These are phyloP conservation scores for Xyliphius kryptos DNA, from an alignment of 2,113 vertebrate species.

Conservation along the genomic window DNA sequence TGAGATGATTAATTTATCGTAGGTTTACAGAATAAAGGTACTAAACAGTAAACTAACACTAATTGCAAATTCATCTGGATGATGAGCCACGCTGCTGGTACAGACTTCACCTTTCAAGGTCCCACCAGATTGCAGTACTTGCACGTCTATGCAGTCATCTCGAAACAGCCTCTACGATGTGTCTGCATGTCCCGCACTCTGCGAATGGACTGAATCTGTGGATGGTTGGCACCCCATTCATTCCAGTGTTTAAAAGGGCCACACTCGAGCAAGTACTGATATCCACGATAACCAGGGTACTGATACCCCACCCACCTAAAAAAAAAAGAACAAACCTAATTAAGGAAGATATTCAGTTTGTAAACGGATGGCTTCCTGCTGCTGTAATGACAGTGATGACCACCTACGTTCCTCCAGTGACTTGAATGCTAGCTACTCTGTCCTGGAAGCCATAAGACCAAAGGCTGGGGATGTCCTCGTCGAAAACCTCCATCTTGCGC, in stretches of 20 bases:
- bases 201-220: slow-evolving; percentile 76
- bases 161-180: slow-evolving; percentile 69
- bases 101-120: neutral
- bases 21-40: too few relatives aligned
- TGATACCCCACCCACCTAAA: slow-evolving; percentile 77
- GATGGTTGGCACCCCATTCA: slow-evolving; percentile 71
- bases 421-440: slow-evolving; percentile 69
- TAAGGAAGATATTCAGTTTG: neutral
- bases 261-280: slow-evolving; percentile 70
- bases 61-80: too few relatives aligned
- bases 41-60: too few relatives aligned
- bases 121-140: slow-evolving; percentile 27
- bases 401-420: slow-evolving; percentile 73
- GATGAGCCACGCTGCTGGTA: too few relatives aligned
- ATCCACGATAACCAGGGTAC: slow-evolving; percentile 76
- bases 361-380: too few relatives aligned
- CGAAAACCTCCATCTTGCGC: slow-evolving; percentile 76
- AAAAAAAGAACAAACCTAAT: neutral
- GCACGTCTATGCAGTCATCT: slow-evolving; percentile 54
- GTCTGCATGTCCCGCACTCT: slow-evolving; percentile 76
- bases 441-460: slow-evolving; percentile 78
- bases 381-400: neutral
- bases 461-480: slow-evolving; percentile 75
- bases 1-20: too few relatives aligned
- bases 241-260: slow-evolving; percentile 75